Base-by-base conservation (phyloP, 2,113 vertebrate species). In the Platycercus adscitus region DNA sequence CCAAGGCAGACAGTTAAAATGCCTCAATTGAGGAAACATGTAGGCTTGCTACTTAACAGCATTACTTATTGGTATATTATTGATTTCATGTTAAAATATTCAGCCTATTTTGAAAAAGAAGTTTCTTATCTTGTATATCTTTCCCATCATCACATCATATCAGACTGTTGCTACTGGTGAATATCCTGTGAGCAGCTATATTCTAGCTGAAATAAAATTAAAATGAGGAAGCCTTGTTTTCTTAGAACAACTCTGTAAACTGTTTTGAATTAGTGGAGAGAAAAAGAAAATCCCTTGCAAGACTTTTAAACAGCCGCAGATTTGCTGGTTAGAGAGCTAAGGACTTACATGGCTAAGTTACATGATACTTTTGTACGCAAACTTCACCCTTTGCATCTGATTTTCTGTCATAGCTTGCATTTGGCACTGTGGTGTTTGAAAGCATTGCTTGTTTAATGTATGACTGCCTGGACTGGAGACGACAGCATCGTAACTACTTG, bases 381-480 rank as follows among this genome's bases (percentile, higher is more conserved):
- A 46, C 25, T 86, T 82, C 17, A 60, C 47, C 61, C 55, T 55
- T 91, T 81, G 11, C 46, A 5, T 86, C 61, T 91, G 28, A 11
- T 89, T 92, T 96, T 86, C 64, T 90, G 65, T 61, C 46, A 2
- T 43, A 99, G 99, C 95, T 99, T 95, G 90, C 91, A 31, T 82
- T 98, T 80, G 99, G 99, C 61, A 98, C 98, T 3, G 43, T 9
- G 1, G 89, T 99, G 46, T 99, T 99, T 97, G 98, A 98, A 44
- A 96, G 93, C 6, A 89, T 99, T 80, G 98, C 99, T 82, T 97
- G 89, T 91, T 96, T 99, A 71, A 98, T 99, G 95, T 99, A 99
- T 49, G 98, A 99, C 95, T 98, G 96, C 71, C 93, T 99, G 97
- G 98, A 98, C 23, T 98, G 98, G 99, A 98, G 97, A 80, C 97